These are phyloP conservation scores for Caerostris extrusa DNA, from an alignment of 1,140 invertebrate species.

Conservation along the genomic window DNA sequence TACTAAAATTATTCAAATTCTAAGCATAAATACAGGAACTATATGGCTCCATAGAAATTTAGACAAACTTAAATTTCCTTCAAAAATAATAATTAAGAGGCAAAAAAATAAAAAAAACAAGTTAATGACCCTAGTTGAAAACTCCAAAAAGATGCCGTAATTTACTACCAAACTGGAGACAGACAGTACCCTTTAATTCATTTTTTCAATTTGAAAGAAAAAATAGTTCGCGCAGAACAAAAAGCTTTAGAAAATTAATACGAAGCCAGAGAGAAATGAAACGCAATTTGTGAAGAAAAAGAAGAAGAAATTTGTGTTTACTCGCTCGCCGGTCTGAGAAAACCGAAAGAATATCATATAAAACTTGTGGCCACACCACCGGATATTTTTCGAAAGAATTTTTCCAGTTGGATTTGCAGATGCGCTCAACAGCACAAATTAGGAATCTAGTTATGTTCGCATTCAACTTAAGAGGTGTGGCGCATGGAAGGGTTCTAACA, in stretches of 20 bases:
- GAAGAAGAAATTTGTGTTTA: constrained; percentile 36
- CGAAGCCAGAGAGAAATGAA: not conserved
- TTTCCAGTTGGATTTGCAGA: not conserved
- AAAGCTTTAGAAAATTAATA: constrained; percentile 7
- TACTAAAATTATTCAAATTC: too few species aligned
- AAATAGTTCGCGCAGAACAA: not conserved
- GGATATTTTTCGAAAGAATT: constrained; percentile 33
- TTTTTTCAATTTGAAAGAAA: too few species aligned
- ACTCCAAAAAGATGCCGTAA: too few species aligned
- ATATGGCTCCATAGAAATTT: too few species aligned
- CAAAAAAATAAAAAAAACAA: too few species aligned
- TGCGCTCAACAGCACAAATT: constrained; percentile 44
- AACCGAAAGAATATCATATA: constrained; percentile 39
- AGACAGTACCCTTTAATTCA: too few species aligned
- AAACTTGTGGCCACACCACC: constrained; percentile 48
- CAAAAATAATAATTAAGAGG: too few species aligned
- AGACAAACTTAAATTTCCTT: too few species aligned
- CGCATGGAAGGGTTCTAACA: not conserved
- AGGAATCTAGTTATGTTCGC: constrained; percentile 63
- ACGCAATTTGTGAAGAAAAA: not conserved
- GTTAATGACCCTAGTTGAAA: too few species aligned
- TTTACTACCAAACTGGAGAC: too few species aligned
- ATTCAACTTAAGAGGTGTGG: constrained; percentile 48
- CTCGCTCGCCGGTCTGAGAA: not conserved
- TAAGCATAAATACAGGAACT: too few species aligned